Evolutionary conservation across 1,140 invertebrate genomes (phyloP), one percentile per base, ranked within the genome.

Genomic region (Sinonovacula constricta): DNA sequence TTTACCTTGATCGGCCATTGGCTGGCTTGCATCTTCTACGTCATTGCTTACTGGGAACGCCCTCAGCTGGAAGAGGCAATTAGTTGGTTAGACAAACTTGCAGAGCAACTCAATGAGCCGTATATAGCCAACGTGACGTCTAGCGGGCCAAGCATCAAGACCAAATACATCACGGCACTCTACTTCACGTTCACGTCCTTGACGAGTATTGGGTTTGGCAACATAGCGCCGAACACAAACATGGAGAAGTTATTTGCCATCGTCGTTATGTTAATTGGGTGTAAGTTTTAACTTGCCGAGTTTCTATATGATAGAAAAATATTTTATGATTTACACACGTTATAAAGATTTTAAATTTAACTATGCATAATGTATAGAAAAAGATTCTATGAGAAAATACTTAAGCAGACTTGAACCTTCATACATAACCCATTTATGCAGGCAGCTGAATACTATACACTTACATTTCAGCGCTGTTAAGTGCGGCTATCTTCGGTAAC

Each of bases 401-500:
- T n/a, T n/a, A n/a, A n/a, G n/a, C n/a, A n/a, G n/a, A n/a, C n/a
- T n/a, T n/a, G n/a, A n/a, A n/a, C n/a, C n/a, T n/a, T n/a, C n/a
- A n/a, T n/a, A n/a, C n/a, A n/a, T n/a, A n/a, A n/a, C n/a, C n/a
- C n/a, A n/a, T n/a, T n/a, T n/a, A n/a, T n/a, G n/a, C n/a, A n/a
- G n/a, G n/a, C n/a, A n/a, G n/a, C n/a, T n/a, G n/a, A n/a, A n/a
- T n/a, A n/a, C n/a, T n/a, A n/a, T n/a, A n/a, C 12, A n/a, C n/a
- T 65, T n/a, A 54, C 18, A n/a, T 28, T 74, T 33, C 92, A 98
- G 96, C 97, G 83, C 93, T 99, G 24, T 98, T 99, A 97, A 99
- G 99, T 91, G 98, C 98, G 85, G 99, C 97, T 92, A 99, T 99
- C 87, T 99, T 99, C 91, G 98, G 98, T 88, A 99, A 99, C 91